Conservation (phyloP, 2,888 invertebrate genomes). For the Bruchidius siliquastri region DNA sequence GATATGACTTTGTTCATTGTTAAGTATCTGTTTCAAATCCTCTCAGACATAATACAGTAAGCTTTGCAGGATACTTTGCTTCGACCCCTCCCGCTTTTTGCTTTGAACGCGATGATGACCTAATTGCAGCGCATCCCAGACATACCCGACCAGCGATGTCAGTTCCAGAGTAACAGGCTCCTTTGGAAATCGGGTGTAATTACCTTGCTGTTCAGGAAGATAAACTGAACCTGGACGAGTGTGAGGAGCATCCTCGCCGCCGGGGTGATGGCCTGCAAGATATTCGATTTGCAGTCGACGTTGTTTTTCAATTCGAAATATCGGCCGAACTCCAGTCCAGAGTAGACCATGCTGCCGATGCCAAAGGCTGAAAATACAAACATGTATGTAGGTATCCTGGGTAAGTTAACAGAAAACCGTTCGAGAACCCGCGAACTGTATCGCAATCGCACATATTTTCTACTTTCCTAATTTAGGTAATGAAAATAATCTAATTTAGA, state of each 20-base stretch:
- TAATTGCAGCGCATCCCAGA: neutral
- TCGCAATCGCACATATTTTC: too few relatives aligned
- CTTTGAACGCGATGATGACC: neutral
- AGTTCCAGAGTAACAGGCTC: neutral
- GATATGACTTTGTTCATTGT: too few relatives aligned
- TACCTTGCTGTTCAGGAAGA: conserved; percentile 95
- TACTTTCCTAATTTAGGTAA: neutral
- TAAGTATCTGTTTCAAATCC: too few relatives aligned
- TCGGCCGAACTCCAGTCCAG: conserved; percentile 91
- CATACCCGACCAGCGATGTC: neutral
- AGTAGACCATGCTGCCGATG: conserved; percentile 96
- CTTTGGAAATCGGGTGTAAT: conserved; percentile 15
- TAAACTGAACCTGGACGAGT: conserved; percentile 97
- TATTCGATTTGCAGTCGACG: conserved; percentile 77
- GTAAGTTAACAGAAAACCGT: too few relatives aligned
- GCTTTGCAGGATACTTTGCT: too few relatives aligned
- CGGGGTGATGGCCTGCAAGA: conserved; percentile 83
- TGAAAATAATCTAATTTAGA: too few relatives aligned
- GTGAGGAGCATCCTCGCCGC: conserved; percentile 93
- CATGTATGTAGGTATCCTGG: neutral
- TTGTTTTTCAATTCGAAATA: conserved; percentile 89
- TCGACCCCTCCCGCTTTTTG: neutral
- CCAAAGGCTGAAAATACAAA: conserved; percentile 71
- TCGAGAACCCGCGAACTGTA: too few relatives aligned
- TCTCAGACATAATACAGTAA: too few relatives aligned